Evolutionary conservation across 2,888 invertebrate genomes (phyloP), one percentile per base, ranked within the genome.

Genomic region (Keiferia lycopersicella): DNA sequence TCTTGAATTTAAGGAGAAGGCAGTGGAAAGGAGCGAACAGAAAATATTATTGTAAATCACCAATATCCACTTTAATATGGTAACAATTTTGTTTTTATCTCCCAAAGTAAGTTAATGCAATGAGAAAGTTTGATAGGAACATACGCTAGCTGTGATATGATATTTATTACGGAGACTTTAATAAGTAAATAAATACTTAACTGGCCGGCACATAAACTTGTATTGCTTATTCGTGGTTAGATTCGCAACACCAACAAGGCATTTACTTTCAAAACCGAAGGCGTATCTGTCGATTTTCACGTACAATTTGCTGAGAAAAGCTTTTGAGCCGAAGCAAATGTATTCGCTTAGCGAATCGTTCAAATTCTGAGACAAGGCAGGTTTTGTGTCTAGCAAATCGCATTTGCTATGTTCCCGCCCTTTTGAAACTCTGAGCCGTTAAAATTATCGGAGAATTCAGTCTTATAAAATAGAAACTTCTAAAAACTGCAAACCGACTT

Each of bases 241-340:
- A 34, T 34, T 34, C 8, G 34, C 34, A 34, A 34, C 34, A 34
- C 34, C 34, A 26, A 26, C 26, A 66, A 75, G 65, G 69, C 69
- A 73, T 74, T 78, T 76, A 83, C 81, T 80, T 77, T 78, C 74
- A 73, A 80, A 73, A 77, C 75, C 80, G 73, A 80, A 48, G 30
- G 50, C 61, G 61, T 61, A 50, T 16, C 51, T 50, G 51, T 61
- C 61, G 34, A 61, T 88, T 89, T 89, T 91, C 84, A 88, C 86
- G 87, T 85, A 81, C 86, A 88, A 89, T 88, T 91, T 90, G 81
- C 86, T 80, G 79, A 81, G 79, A 82, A 88, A 86, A 86, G 84
- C 88, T 79, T 87, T 86, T 86, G 85, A 87, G 84, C 83, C 87
- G 78, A 75, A 75, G 83, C 83, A 88, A 88, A 88, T 88, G 87